Evolutionary conservation across 2,797 vertebrate genomes (phyloP), one percentile per base, ranked within the genome.

Genomic region (Pagetopsis macropterus): DNA sequence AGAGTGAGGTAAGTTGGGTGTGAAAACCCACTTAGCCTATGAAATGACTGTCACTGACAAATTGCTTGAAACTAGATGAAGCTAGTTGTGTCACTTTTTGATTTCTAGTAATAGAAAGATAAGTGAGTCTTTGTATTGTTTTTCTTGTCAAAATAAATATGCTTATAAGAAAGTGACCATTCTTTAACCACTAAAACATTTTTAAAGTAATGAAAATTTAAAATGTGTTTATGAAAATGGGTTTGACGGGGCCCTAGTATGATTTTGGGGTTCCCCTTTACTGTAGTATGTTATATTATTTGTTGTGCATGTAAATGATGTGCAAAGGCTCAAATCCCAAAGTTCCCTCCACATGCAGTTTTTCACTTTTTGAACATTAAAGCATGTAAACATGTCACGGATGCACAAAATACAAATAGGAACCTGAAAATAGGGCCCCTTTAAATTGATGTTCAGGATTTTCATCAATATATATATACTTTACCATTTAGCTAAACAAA

Each of bases 81-180:
- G 17, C 5, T 45, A 77, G 19, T 77, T 64, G 59, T 74, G 23
- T 80, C 4, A 45, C 58, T 68, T 75, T 50, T 60, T 64, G 45
- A 64, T 54, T 48, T 62, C 4, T 72, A 31, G 9, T 16, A 83
- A 78, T 86, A 82, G 84, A 27, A 27, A 5, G 27, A 77, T 2
- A 66, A 70, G 1, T 43, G 15, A 79, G 14, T 27, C 19, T 77
- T 65, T 72, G 41, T 49, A 75, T 62, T 48, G 31, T 61, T 61
- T 76, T 9, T 44, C 15, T 58, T 49, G 10, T 33, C 58, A 49
- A 15, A 13, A 12, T 27, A 1, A 54, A 23, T 9, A 14, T 12
- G 17, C 14, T 45, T 3, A 50, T 5, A 40, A 45, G 13, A 60
- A 17, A 3, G 4, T 45, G 37, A 16, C 4, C 3, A 55, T 56